A percentile compares a stretch with the other conserved stretches of the same genome.
These are phyloP conservation scores for Sebastes goodei DNA, from an alignment of 2,797 vertebrate genomes.

Conservation along the genomic window DNA sequence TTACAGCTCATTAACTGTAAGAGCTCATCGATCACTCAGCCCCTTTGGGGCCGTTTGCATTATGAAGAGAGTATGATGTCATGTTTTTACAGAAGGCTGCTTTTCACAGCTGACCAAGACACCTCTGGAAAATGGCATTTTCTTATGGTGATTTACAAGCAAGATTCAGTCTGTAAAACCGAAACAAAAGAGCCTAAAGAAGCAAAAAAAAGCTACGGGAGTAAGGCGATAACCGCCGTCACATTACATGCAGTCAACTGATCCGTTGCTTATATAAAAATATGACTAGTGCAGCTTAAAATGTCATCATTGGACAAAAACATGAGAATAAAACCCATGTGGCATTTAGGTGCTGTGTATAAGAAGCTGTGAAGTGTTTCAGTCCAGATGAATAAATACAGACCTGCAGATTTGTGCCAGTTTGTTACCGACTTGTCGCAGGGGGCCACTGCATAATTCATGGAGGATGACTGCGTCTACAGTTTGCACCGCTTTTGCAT, in stretches of 20 bases:
- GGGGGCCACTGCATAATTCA: constrained; percentile 57
- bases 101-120: background rate
- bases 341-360: no score
- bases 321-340: background rate
- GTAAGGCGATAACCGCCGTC: background rate
- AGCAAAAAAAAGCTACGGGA: background rate
- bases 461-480: constrained; percentile 34
- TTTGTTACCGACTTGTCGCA: constrained; percentile 35
- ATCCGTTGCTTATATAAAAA: background rate
- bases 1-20: constrained; percentile 33
- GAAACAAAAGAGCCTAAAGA: background rate
- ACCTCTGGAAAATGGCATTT: background rate
- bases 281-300: background rate
- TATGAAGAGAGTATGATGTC: background rate
- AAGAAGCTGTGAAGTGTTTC: background rate
- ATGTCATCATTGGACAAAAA: background rate
- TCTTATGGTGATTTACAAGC: background rate
- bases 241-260: background rate
- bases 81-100: background rate
- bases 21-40: constrained; percentile 35
- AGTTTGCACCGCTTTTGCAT: constrained; percentile 33
- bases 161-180: no score
- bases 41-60: background rate
- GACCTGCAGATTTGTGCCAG: constrained; percentile 29
- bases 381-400: constrained; percentile 25